A percentile compares a stretch with the other conserved stretches of the same genome.
Conservation (phyloP, 35 echinoderm and acorn worm species). For the Apostichopus japonicus region DNA sequence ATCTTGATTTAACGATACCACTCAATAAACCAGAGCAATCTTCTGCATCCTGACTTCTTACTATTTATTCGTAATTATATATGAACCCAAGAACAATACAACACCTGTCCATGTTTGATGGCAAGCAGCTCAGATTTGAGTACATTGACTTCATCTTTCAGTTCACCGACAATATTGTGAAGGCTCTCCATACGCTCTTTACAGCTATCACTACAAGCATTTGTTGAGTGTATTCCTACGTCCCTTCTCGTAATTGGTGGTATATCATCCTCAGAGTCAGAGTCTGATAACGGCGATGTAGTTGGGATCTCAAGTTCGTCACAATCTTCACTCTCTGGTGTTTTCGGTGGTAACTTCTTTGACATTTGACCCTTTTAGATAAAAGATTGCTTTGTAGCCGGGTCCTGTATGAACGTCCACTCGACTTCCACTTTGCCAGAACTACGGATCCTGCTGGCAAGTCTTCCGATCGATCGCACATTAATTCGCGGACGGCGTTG, state of each 20-base stretch:
- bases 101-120: background rate
- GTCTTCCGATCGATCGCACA: background rate
- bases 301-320: too few species aligned
- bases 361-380: too few species aligned
- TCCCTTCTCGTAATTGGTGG: constrained; percentile 2
- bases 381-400: background rate
- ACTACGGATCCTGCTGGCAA: constrained; percentile 18
- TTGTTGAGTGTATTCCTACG: background rate
- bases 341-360: too few species aligned
- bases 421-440: constrained; percentile 24
- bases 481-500: background rate
- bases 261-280: constrained; percentile 22
- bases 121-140: background rate
- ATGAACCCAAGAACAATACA: too few species aligned
- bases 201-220: background rate
- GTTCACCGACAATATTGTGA: background rate
- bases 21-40: too few species aligned
- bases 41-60: too few species aligned
- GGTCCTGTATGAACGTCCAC: background rate
- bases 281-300: background rate
- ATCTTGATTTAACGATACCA: too few species aligned
- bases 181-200: background rate
- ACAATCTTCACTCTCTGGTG: too few species aligned
- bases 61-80: too few species aligned
- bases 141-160: background rate